phyloP scores from a whole-genome alignment of 2,113 vertebrate species.

The Pelusios castaneus region DNA sequence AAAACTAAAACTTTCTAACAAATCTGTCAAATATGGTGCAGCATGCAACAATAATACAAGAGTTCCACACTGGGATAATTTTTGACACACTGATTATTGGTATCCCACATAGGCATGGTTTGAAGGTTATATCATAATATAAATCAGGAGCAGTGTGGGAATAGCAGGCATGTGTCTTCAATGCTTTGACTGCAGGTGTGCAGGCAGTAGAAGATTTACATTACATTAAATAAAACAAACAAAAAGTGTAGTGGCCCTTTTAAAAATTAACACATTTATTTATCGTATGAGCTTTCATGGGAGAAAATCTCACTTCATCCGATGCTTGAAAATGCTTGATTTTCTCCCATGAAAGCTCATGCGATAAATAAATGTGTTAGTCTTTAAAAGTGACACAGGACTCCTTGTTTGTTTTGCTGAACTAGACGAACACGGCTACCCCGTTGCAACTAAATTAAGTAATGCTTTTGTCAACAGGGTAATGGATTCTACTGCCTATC shows the following conservation, averaged over 20 bases:
- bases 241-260: too few species aligned
- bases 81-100: background rate
- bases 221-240: too few species aligned
- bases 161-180: background rate
- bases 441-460: too few species aligned
- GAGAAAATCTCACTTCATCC: too few species aligned
- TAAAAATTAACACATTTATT: too few species aligned
- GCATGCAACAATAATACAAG: background rate
- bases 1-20: background rate
- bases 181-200: background rate
- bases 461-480: background rate
- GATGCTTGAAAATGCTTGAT: too few species aligned
- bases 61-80: background rate
- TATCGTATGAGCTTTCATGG: too few species aligned
- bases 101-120: rapidly evolving
- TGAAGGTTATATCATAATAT: rapidly evolving
- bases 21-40: rapidly evolving
- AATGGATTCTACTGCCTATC: background rate
- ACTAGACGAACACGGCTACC: too few species aligned
- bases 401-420: too few species aligned
- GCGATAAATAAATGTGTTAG: too few species aligned
- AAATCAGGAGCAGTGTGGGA: background rate
- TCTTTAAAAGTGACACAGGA: too few species aligned
- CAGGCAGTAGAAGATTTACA: background rate
- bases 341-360: too few species aligned